A percentile compares a stretch with the other conserved stretches of the same genome.
Conservation (phyloP, 2,797 vertebrate species). For the Myotis myotis region DNA sequence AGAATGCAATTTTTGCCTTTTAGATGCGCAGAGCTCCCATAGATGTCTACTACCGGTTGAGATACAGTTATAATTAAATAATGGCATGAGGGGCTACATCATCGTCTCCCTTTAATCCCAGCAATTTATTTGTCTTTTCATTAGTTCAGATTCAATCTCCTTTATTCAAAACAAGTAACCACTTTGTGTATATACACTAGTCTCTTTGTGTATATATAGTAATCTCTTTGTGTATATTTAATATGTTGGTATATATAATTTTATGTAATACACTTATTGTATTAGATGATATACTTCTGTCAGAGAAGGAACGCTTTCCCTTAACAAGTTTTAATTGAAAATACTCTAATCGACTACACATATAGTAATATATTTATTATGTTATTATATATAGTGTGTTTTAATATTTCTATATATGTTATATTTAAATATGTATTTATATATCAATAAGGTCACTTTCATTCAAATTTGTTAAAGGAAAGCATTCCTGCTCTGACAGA, state of each 20-base stretch:
- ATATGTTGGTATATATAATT: background rate
- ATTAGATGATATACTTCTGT: background rate
- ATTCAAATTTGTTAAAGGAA: background rate
- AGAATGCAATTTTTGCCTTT: background rate
- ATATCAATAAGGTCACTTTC: background rate
- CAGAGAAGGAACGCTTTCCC: background rate
- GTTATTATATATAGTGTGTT: background rate
- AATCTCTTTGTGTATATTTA: background rate
- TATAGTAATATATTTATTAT: background rate
- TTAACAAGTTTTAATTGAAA: background rate
- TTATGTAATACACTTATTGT: background rate
- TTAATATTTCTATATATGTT: background rate
- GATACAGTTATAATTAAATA: background rate
- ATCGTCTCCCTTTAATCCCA: background rate
- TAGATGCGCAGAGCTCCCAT: background rate
- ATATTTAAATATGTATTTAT: background rate
- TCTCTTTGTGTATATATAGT: background rate
- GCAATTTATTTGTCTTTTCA: background rate
- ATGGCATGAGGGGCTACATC: background rate
- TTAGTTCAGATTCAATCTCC: background rate
- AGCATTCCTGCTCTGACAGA: background rate
- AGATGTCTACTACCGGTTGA: background rate
- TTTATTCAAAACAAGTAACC: background rate
- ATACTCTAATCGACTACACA: background rate
- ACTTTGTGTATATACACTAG: background rate